Conservation (phyloP, 2,113 vertebrate genomes). For the Pavo muticus region DNA sequence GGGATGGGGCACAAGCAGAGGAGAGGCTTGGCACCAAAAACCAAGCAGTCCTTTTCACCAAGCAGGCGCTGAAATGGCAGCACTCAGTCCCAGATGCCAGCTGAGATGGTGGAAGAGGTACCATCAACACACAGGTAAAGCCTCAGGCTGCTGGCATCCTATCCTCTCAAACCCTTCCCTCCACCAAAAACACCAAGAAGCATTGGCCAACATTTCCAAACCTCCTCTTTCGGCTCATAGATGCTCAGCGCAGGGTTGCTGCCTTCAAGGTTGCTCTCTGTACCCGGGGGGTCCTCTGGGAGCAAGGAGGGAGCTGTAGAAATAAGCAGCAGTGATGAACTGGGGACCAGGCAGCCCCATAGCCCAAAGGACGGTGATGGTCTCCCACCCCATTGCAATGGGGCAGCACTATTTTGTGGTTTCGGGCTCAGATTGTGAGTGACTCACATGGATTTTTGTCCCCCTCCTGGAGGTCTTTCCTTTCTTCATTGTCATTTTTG, state of each 20-base stretch:
- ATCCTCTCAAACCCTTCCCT: background rate
- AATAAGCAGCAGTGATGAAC: background rate
- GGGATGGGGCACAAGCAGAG: background rate
- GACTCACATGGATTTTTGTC: constrained; percentile 12
- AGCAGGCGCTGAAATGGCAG: background rate
- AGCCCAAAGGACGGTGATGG: background rate
- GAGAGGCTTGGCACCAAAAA: background rate
- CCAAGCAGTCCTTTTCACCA: background rate
- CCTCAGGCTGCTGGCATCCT: background rate
- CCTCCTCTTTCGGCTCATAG: background rate
- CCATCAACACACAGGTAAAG: background rate
- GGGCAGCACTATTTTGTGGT: background rate
- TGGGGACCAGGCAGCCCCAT: background rate
- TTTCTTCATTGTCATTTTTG: background rate
- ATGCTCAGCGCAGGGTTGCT: background rate
- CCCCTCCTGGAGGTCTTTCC: constrained; percentile 8
- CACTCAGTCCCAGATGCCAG: background rate
- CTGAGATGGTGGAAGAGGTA: background rate
- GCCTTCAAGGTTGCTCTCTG: background rate
- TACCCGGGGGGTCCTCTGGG: background rate
- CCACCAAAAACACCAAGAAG: background rate
- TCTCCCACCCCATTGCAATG: background rate
- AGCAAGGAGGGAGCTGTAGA: background rate
- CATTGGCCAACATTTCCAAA: background rate
- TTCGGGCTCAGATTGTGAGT: background rate